phyloP scores from a whole-genome alignment of 2,888 invertebrate genomes.

The Drosophila stalkeri region DNA sequence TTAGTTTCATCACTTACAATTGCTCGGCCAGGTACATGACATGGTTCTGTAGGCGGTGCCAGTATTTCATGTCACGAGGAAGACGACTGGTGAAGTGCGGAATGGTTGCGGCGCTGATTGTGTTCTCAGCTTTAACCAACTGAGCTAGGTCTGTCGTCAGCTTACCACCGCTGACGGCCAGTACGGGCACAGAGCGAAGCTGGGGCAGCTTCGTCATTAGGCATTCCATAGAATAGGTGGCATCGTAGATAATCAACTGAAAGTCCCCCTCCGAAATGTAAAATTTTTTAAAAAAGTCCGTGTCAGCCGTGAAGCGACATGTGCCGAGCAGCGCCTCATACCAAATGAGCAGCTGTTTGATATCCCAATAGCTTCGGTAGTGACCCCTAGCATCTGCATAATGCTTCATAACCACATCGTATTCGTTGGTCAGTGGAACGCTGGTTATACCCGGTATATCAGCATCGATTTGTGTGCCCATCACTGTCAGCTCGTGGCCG shows the following conservation, averaged over 20 bases:
- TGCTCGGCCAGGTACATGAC: conserved; percentile 43
- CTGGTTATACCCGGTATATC: conserved; percentile 18
- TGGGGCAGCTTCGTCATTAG: conserved; percentile 29
- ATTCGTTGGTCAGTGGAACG: conserved; percentile 32
- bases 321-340: conserved; percentile 57
- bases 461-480: conserved; percentile 29
- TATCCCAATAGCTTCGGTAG: conserved; percentile 28
- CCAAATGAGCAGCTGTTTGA: conserved; percentile 64
- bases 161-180: conserved; percentile 66
- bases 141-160: conserved; percentile 48
- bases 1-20: conserved; percentile 49
- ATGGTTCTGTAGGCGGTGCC: conserved; percentile 59
- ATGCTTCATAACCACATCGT: conserved; percentile 55
- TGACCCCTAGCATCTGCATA: conserved; percentile 20
- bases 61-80: conserved; percentile 54
- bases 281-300: background rate
- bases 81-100: conserved; percentile 59
- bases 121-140: conserved; percentile 52
- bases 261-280: background rate
- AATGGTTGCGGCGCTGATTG: conserved; percentile 50
- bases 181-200: conserved; percentile 25
- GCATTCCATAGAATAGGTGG: conserved; percentile 52
- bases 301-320: conserved; percentile 41
- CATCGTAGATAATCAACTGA: conserved; percentile 67
- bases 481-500: conserved; percentile 53